Evolutionary conservation across 1,140 invertebrate genomes (phyloP), one percentile per base, ranked within the genome.

Genomic region (Acarapis woodi): DNA sequence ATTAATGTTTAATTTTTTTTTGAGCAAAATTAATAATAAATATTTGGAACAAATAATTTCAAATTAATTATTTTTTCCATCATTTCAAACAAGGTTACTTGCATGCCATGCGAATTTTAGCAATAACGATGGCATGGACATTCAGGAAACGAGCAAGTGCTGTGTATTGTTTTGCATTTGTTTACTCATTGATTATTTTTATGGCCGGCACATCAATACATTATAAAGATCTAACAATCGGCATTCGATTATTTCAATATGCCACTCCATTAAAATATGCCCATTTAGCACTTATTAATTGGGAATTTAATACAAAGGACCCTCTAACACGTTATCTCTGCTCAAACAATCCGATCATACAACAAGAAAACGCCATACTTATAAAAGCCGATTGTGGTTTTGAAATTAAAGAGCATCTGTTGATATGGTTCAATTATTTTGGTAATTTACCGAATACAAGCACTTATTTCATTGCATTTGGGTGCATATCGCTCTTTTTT

Each of bases 261-360:
- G 52, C 68, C 14, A 78, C 73, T 4, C 74, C 76, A 0, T 60
- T 71, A 3, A 58, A 66, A 20, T 83, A 77, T 75, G 55, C 70
- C 0, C 44, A 77, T 18, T 66, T 70, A 0, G 58, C 67, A 14
- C 47, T 82, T 9, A 39, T 44, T 10, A 36, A 29, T 3, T 46
- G 47, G 35, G 51, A 53, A 23, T 49, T 53, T 19, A 39, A 40
- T 21, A 28, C 31, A 10, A 44, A 41, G 14, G 20, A 25, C 18
- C 38, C 22, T 32, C 37, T 34, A 25, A 28, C 20, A 14, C 15
- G n/a, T 10, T 44, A 26, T 25, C 23, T 38, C 2, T 47, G 47
- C 21, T 35, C 23, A 21, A 23, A 40, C 5, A 47, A 46, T 36
- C 47, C 46, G 8, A 41, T 45, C 2, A 39, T 44, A 14, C 44